Evolutionary conservation across 2,888 invertebrate species (phyloP).

Genomic region (Drosophila pseudotalamancana): DNA sequence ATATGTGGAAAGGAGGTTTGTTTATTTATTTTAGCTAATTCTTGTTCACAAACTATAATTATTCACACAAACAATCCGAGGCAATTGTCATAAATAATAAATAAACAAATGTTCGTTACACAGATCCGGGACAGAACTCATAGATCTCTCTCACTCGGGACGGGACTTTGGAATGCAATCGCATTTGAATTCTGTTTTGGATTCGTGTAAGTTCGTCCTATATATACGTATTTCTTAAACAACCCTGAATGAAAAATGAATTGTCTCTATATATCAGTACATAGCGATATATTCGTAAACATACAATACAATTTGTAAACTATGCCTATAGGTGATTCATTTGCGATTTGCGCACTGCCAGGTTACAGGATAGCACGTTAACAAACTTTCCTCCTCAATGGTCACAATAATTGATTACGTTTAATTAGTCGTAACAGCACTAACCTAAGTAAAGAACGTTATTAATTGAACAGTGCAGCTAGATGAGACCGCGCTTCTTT

Average conservation of each 20-base stretch:
- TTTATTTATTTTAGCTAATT: constrained; percentile 38
- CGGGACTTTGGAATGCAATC: constrained; percentile 1
- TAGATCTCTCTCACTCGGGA: neutral
- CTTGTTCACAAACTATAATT: constrained; percentile 30
- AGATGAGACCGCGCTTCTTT: constrained; percentile 95
- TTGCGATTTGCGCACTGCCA: constrained; percentile 18
- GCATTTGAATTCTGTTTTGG: neutral
- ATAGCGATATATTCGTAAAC: constrained; percentile 41
- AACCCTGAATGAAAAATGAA: constrained; percentile 3
- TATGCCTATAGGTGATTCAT: constrained; percentile 39
- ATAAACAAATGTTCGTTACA: constrained; percentile 4
- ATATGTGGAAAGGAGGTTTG: constrained; percentile 12
- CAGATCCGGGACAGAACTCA: neutral
- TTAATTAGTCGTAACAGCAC: constrained; percentile 37
- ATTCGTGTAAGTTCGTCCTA: constrained; percentile 1
- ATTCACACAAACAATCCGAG: constrained; percentile 15
- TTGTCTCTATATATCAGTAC: constrained; percentile 28
- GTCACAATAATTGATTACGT: constrained; percentile 35
- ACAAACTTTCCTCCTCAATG: constrained; percentile 24
- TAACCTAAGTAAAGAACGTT: constrained; percentile 26
- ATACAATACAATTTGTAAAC: constrained; percentile 40
- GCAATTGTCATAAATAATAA: constrained; percentile 3
- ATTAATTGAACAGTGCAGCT: constrained; percentile 61
- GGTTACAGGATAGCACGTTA: constrained; percentile 14
- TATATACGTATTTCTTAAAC: neutral